Evolutionary conservation across 2,113 vertebrate species (phyloP).

Genomic region (Girardinichthys multiradiatus): DNA sequence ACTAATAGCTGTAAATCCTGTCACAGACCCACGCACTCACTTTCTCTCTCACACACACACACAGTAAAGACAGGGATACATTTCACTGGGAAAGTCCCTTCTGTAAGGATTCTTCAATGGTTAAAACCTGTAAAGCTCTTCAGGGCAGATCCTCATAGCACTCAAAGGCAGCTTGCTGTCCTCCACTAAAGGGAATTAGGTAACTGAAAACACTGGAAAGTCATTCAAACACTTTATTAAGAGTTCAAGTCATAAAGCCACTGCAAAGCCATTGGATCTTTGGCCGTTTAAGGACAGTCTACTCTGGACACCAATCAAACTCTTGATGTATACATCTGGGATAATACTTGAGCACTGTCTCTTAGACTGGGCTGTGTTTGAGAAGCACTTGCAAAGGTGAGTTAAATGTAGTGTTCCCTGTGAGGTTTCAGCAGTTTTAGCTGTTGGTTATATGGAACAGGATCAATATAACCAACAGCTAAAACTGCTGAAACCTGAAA

Average conservation of each 20-base stretch:
- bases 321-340: constrained; percentile 67
- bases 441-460: no score
- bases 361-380: constrained; percentile 30
- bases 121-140: constrained; percentile 75
- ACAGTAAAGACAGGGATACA: constrained; percentile 62
- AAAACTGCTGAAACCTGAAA: constrained; percentile 34
- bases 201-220: constrained; percentile 60
- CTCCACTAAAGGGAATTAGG: constrained; percentile 41
- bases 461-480: constrained; percentile 17
- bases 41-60: constrained; percentile 6
- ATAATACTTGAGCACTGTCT: constrained; percentile 50
- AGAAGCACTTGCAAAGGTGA: constrained; percentile 47
- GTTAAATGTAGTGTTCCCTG: constrained; percentile 37
- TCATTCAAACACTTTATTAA: constrained; percentile 76
- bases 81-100: constrained; percentile 66
- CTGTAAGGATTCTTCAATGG: constrained; percentile 60
- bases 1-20: constrained; percentile 41
- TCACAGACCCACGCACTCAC: constrained; percentile 30
- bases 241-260: constrained; percentile 73
- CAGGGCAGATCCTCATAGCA: constrained; percentile 52
- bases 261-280: constrained; percentile 64
- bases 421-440: no score
- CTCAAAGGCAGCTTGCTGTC: constrained; percentile 35
- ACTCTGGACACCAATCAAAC: constrained; percentile 55
- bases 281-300: constrained; percentile 49